These are phyloP conservation scores for Henricia sp. DNA, from an alignment of 53 echinoderm and acorn worm species.

Conservation along the genomic window DNA sequence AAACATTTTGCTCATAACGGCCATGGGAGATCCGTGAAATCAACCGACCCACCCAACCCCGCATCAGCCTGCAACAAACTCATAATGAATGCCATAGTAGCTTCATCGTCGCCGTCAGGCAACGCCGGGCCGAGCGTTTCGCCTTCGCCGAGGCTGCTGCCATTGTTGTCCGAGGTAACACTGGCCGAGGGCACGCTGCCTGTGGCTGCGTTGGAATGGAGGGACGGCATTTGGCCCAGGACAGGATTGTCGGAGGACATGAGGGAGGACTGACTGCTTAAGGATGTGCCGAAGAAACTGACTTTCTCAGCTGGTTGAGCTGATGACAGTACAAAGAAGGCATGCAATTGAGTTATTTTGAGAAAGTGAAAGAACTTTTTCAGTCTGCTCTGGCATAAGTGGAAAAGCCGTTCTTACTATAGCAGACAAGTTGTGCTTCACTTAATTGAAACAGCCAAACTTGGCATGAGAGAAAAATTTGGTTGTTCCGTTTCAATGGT, in stretches of 20 bases:
- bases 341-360: too few relatives aligned
- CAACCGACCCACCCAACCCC: slow-evolving; percentile 90
- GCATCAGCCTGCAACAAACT: slow-evolving; percentile 91
- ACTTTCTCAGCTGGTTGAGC: slow-evolving; percentile 29
- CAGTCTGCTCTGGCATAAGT: too few relatives aligned
- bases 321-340: not conserved
- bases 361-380: too few relatives aligned
- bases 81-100: slow-evolving; percentile 96
- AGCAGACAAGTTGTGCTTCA: too few relatives aligned
- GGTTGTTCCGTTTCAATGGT: too few relatives aligned
- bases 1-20: slow-evolving; percentile 77
- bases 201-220: not conserved
- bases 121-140: not conserved
- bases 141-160: not conserved
- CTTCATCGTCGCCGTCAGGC: slow-evolving; percentile 80
- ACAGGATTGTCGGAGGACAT: slow-evolving; percentile 3
- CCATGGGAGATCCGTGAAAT: slow-evolving; percentile 92
- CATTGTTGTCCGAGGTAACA: slow-evolving; percentile 13
- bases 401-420: too few relatives aligned
- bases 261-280: not conserved
- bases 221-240: slow-evolving; percentile 14
- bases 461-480: too few relatives aligned
- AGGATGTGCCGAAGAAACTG: slow-evolving; percentile 31
- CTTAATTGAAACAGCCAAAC: too few relatives aligned
- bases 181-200: not conserved